These are phyloP conservation scores for Zygaena filipendulae DNA, from an alignment of 2,888 invertebrate genomes.

Conservation along the genomic window DNA sequence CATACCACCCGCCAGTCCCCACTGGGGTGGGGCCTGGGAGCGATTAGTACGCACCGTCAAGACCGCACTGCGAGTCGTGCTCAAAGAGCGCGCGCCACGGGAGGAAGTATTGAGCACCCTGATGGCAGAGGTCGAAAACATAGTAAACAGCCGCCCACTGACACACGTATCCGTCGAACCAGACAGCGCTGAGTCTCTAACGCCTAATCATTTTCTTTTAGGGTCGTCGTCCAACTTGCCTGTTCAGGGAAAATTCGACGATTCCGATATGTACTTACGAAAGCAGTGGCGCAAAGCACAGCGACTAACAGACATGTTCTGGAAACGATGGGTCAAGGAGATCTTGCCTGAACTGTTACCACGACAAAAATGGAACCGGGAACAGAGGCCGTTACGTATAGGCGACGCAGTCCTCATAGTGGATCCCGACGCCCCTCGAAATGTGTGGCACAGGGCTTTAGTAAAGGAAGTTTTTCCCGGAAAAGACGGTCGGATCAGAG, in stretches of 20 bases:
- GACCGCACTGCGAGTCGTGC: conserved; percentile 6
- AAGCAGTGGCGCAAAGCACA: conserved; percentile 7
- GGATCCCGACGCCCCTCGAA: conserved; percentile 9
- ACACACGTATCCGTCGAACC: conserved; percentile 20
- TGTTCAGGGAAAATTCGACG: conserved; percentile 3
- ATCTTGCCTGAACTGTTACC: conserved; percentile 6
- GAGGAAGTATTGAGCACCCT: conserved; percentile 12
- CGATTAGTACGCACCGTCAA: conserved; percentile 14
- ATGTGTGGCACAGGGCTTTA: conserved; percentile 9
- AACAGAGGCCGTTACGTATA: background rate
- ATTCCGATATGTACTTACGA: conserved; percentile 3
- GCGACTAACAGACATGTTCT: conserved; percentile 9
- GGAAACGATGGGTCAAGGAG: conserved; percentile 9
- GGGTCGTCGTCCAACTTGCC: conserved; percentile 7
- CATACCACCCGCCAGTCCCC: conserved; percentile 12
- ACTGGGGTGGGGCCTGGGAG: conserved; percentile 18
- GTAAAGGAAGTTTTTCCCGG: conserved; percentile 6
- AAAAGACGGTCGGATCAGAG: conserved; percentile 9
- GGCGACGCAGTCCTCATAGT: conserved; percentile 9
- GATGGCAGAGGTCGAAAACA: conserved; percentile 12
- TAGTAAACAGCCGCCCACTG: conserved; percentile 14
- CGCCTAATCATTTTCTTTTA: conserved; percentile 17
- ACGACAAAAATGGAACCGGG: too few species aligned
- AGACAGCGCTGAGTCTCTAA: conserved; percentile 16
- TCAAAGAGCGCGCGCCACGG: conserved; percentile 5